A percentile compares a stretch with the other conserved stretches of the same genome.
phyloP scores from a whole-genome alignment of 2,888 invertebrate species.

The Cetonia aurata region DNA sequence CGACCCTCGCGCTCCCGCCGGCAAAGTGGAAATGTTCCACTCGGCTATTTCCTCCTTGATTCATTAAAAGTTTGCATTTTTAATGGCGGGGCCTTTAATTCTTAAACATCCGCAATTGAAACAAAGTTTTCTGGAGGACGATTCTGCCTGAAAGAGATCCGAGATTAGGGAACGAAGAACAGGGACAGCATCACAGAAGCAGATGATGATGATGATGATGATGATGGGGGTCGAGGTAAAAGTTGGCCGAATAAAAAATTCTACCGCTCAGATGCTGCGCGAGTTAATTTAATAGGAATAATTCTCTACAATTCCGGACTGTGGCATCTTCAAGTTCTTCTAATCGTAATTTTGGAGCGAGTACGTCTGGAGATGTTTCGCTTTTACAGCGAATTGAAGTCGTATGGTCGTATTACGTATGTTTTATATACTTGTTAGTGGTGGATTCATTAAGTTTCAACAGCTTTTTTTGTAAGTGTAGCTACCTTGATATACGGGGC shows the following conservation, averaged over 20 bases:
- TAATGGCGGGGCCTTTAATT: slow-evolving; percentile 43
- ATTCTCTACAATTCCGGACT: slow-evolving; percentile 14
- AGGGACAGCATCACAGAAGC: not conserved
- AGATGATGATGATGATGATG: too few relatives aligned
- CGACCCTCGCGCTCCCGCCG: too few relatives aligned
- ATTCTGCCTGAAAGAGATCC: slow-evolving; percentile 21
- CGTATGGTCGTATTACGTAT: too few relatives aligned
- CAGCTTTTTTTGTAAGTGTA: too few relatives aligned
- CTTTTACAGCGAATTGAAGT: too few relatives aligned
- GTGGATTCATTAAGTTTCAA: too few relatives aligned
- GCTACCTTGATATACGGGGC: too few relatives aligned
- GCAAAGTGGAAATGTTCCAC: slow-evolving; percentile 55
- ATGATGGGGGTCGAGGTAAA: not conserved
- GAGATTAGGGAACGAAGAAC: slow-evolving; percentile 11
- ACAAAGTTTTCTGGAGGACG: slow-evolving; percentile 27
- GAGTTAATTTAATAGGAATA: slow-evolving; percentile 26
- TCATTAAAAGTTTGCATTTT: slow-evolving; percentile 53
- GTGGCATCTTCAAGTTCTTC: not conserved
- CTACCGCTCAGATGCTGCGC: slow-evolving; percentile 26
- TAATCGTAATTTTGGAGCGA: too few relatives aligned
- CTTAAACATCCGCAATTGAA: slow-evolving; percentile 43
- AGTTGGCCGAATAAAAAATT: slow-evolving; percentile 34
- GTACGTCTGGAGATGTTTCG: too few relatives aligned
- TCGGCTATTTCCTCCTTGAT: slow-evolving; percentile 54
- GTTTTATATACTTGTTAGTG: too few relatives aligned